These are phyloP conservation scores for Pantelozetes paolii DNA, from an alignment of 2,888 invertebrate species.

Conservation along the genomic window DNA sequence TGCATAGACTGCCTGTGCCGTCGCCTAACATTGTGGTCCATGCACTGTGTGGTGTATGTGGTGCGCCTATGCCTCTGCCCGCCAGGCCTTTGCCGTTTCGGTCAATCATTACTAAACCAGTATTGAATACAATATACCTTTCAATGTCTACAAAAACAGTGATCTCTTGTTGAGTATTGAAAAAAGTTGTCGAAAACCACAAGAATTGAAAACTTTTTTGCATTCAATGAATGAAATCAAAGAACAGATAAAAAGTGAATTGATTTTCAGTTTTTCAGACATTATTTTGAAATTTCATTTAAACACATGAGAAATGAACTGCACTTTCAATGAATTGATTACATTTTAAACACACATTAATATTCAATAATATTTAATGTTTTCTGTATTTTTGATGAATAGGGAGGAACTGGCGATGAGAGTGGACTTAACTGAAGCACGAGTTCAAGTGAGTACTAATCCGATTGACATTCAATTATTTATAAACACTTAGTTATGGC, in stretches of 20 bases:
- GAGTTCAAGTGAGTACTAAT: conserved; percentile 71
- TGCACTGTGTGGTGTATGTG: neutral
- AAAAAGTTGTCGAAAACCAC: conserved; percentile 22
- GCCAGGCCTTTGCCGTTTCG: conserved; percentile 13
- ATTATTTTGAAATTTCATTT: neutral
- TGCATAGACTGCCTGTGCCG: neutral
- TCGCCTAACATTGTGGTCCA: neutral
- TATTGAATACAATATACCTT: neutral
- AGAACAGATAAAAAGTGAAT: neutral
- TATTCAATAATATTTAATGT: conserved; percentile 24
- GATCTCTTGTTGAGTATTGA: neutral
- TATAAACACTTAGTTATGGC: conserved; percentile 5
- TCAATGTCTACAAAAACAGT: neutral
- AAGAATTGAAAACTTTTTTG: neutral
- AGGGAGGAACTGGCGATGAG: conserved; percentile 88
- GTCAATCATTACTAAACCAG: conserved; percentile 17
- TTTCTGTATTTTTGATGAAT: conserved; percentile 50
- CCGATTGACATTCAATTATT: neutral
- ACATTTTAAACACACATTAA: neutral
- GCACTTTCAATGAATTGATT: neutral
- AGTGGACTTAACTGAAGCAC: conserved; percentile 85
- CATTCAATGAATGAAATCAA: neutral
- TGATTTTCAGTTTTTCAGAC: neutral
- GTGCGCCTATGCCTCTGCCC: neutral
- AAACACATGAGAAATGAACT: neutral